phyloP scores from a whole-genome alignment of 1,140 invertebrate species.

The Coboldia fuscipes region DNA sequence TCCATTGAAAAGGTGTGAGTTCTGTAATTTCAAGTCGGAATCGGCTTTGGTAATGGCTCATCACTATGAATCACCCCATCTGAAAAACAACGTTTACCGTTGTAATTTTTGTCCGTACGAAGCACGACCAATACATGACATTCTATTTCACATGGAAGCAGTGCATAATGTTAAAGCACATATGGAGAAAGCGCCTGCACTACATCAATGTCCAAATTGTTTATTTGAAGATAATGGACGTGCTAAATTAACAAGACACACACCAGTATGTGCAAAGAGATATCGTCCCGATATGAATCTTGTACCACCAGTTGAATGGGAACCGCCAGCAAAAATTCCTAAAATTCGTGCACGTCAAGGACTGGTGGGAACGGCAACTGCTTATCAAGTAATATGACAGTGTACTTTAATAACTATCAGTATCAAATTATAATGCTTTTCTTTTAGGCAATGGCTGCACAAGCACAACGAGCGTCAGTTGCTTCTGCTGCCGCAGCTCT shows the following conservation, averaged over 20 bases:
- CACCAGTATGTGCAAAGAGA: conserved; percentile 73
- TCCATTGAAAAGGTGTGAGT: conserved; percentile 63
- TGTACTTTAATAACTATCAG: conserved; percentile 1
- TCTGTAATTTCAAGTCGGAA: conserved; percentile 85
- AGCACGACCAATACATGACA: conserved; percentile 65
- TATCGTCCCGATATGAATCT: conserved; percentile 72
- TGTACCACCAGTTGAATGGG: conserved; percentile 68
- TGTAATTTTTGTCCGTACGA: conserved; percentile 76
- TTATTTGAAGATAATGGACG: conserved; percentile 88
- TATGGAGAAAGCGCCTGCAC: conserved; percentile 62
- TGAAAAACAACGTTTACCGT: conserved; percentile 64
- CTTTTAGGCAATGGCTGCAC: conserved; percentile 18
- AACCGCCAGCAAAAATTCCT: conserved; percentile 80
- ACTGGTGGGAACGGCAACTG: conserved; percentile 19
- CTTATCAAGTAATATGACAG: conserved; percentile 14
- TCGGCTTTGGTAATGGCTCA: conserved; percentile 66
- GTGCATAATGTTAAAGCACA: conserved; percentile 65
- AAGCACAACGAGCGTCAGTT: conserved; percentile 19
- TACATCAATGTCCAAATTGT: conserved; percentile 85
- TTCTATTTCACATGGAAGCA: conserved; percentile 78
- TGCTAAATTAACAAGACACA: conserved; percentile 74
- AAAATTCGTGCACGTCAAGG: conserved; percentile 19
- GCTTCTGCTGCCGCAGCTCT: conserved; percentile 15
- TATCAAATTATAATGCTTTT: neutral
- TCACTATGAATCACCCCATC: conserved; percentile 82